These are phyloP conservation scores for Holacanthus passer DNA, from an alignment of 2,113 vertebrate species.

Conservation along the genomic window DNA sequence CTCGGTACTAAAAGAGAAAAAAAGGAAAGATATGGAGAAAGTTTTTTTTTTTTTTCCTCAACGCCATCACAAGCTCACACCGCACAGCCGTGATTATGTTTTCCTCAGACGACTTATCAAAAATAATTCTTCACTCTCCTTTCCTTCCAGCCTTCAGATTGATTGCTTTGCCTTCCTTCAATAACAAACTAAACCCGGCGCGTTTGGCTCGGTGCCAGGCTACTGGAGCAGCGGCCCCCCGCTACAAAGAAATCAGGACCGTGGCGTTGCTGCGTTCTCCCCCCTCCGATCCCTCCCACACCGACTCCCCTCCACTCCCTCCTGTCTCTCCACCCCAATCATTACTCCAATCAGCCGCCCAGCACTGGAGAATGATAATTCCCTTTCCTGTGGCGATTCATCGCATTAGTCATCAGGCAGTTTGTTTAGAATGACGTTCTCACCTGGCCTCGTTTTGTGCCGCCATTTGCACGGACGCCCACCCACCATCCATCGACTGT, in stretches of 20 bases:
- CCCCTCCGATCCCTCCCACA: constrained; percentile 1
- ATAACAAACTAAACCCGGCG: constrained; percentile 54
- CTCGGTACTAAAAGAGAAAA: neutral
- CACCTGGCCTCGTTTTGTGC: constrained; percentile 7
- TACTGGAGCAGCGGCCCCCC: constrained; percentile 54
- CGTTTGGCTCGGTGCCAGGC: constrained; percentile 57
- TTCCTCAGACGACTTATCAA: constrained; percentile 71
- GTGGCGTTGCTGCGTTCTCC: constrained; percentile 11
- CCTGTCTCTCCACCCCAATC: constrained; percentile 60
- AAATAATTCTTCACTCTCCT: constrained; percentile 64
- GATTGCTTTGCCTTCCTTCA: constrained; percentile 70
- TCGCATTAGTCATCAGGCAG: constrained; percentile 59
- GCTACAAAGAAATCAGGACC: constrained; percentile 67
- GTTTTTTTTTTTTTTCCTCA: constrained; percentile 26
- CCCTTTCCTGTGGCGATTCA: constrained; percentile 51
- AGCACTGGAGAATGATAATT: constrained; percentile 40
- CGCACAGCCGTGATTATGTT: constrained; percentile 68
- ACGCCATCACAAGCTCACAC: constrained; percentile 54
- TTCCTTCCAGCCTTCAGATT: constrained; percentile 49
- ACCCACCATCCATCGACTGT: neutral
- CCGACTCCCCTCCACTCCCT: constrained; percentile 20
- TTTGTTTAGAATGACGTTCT: constrained; percentile 50
- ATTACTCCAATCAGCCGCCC: constrained; percentile 69
- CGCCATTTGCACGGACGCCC: neutral
- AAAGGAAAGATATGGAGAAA: constrained; percentile 17